Base-by-base conservation (phyloP, 2,888 invertebrate species). In the Creontiades dilutus region DNA sequence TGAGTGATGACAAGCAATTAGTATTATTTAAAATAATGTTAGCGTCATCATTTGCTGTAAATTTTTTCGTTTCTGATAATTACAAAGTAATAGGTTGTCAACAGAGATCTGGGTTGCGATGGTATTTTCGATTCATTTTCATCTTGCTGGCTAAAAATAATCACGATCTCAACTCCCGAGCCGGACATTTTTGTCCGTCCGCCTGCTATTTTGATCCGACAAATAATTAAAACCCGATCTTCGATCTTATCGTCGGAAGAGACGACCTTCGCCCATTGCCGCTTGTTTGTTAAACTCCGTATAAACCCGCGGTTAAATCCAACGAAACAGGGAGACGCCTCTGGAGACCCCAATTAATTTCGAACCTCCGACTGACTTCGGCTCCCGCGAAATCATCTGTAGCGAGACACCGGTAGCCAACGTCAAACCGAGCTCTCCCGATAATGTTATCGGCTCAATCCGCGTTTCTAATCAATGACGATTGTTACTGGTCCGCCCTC, bases 341-440 rank as follows among this genome's bases (percentile, higher is more conserved):
- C 68, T 68, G 68, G 68, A 23, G 68, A 19, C 68, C 68, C 68
- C 68, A 27, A 68, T 68, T 68, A 68, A 68, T 68, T 68, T 68
- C 68, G 68, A 68, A 68, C 27, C 68, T 68, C 13, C 23, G 68
- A 13, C n/a, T 68, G 68, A 68, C 19, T 23, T 23, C 68, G 27
- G 5, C 23, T n/a, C 23, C 68, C 68, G 68, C 12, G 68, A 16
- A 68, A 68, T 68, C 68, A 68, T 68, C 68, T 19, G 19, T 68
- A 23, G 19, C 23, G 52, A 68, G 13, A n/a, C 57, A 12, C 68
- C 68, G 68, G 68, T 68, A 68, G 68, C 19, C 68, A 9, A 68
- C 68, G 68, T 68, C 68, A 68, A 68, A 68, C 68, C 68, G 68
- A 68, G 68, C 68, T 68, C 68, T 68, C 19, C 23, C 68, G 68